Conservation (phyloP, 2,797 vertebrate genomes). For the Thamnophis elegans region DNA sequence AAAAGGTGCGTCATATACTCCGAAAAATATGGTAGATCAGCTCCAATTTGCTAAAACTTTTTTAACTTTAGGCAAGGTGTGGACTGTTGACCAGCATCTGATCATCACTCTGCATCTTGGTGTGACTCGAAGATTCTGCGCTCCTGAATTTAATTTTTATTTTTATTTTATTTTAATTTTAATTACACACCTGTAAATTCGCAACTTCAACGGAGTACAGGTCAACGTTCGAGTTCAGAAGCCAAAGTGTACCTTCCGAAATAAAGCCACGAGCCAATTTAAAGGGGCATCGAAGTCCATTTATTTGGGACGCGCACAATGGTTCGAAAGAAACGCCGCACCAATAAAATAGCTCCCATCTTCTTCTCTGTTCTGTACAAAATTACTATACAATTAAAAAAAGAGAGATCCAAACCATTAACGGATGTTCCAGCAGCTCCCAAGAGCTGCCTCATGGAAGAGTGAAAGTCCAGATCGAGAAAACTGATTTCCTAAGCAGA, state of each 20-base stretch:
- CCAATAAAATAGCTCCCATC: background rate
- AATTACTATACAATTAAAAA: background rate
- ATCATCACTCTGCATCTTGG: background rate
- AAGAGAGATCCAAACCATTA: background rate
- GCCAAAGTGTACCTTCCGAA: background rate
- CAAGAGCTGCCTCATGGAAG: background rate
- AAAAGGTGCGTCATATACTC: too few relatives aligned
- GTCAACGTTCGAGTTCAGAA: background rate
- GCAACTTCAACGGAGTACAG: background rate
- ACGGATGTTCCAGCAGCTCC: background rate
- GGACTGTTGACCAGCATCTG: background rate
- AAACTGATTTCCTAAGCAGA: background rate
- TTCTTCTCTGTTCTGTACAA: conserved; percentile 9
- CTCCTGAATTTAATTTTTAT: too few relatives aligned
- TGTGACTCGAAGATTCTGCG: background rate
- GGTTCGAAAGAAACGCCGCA: background rate
- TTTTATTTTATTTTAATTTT: too few relatives aligned
- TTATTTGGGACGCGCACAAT: background rate
- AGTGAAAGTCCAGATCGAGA: background rate
- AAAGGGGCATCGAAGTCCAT: too few relatives aligned
- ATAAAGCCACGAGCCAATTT: background rate
- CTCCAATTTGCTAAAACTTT: background rate
- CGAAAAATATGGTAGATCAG: background rate
- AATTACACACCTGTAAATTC: background rate
- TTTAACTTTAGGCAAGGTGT: background rate